Percentiles rank a stretch among this genome's conserved stretches.
Evolutionary conservation across 1,140 invertebrate species (phyloP).

Genomic region (Pectinophora gossypiella): DNA sequence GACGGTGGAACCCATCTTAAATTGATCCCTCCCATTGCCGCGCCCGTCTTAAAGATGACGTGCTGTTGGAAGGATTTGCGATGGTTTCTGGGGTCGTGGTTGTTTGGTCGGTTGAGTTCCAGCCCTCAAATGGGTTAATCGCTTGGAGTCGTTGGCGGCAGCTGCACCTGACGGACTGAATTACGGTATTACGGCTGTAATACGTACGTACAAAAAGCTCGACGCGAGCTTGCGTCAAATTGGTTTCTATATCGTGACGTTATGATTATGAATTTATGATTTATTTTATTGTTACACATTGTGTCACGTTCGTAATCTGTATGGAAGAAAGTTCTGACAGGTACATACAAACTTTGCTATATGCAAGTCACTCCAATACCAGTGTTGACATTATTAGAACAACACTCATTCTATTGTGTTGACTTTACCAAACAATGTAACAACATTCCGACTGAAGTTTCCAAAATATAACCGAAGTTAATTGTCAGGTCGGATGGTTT

Average conservation of each 20-base stretch:
- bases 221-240: constrained; percentile 2
- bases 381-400: too few species aligned
- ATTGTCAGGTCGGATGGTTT: background rate
- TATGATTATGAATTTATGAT: background rate
- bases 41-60: background rate
- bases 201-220: constrained; percentile 37
- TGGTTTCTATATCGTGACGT: constrained; percentile 2
- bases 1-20: constrained; percentile 22
- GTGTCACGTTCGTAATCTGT: too few species aligned
- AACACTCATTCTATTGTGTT: too few species aligned
- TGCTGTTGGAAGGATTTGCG: background rate
- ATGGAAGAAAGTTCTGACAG: too few species aligned
- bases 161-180: constrained; percentile 64
- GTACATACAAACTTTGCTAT: too few species aligned
- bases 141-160: constrained; percentile 49
- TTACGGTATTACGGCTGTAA: constrained; percentile 53
- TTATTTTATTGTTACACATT: background rate
- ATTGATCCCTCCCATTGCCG: constrained; percentile 15
- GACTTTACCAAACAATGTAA: too few species aligned
- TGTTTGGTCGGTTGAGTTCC: constrained; percentile 24
- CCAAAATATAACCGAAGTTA: background rate
- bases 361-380: too few species aligned
- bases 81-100: constrained; percentile 21
- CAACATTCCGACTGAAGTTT: too few species aligned
- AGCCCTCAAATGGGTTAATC: constrained; percentile 63